Conservation (phyloP, 2,113 vertebrate species). For the Podiceps cristatus region DNA sequence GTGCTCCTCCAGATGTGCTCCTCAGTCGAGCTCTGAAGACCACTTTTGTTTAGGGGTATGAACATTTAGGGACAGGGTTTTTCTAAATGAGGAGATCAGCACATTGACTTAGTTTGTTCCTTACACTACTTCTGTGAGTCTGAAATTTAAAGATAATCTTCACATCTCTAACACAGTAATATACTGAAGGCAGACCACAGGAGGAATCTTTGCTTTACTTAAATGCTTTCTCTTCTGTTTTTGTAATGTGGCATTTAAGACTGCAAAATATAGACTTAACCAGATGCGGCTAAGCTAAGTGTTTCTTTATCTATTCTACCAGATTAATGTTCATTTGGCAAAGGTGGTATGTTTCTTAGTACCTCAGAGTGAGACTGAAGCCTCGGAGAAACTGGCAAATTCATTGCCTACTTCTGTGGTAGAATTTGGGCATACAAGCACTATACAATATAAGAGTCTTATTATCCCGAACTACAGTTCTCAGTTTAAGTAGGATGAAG, state of each 20-base stretch:
- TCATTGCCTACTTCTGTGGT: not conserved
- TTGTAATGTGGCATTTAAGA: not conserved
- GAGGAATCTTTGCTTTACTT: not conserved
- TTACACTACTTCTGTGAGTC: not conserved
- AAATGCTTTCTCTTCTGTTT: not conserved
- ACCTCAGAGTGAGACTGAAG: not conserved
- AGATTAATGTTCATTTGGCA: not conserved
- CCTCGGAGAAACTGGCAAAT: not conserved
- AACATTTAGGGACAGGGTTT: not conserved
- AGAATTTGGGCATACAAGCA: not conserved
- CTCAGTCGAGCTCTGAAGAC: not conserved
- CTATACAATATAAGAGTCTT: not conserved
- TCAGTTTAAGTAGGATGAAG: not conserved
- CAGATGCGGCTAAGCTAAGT: not conserved
- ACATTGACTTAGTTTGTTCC: not conserved
- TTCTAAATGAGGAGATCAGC: not conserved
- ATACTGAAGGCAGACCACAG: not conserved
- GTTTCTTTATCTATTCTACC: not conserved
- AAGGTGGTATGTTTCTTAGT: not conserved
- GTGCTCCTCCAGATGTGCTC: not conserved
- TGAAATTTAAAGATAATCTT: not conserved
- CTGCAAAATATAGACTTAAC: not conserved
- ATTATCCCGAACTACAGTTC: not conserved
- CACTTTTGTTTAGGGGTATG: not conserved
- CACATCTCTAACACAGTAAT: fast-evolving